Conservation (phyloP, 1,140 invertebrate species). For the Ceratosolen solmsi region DNA sequence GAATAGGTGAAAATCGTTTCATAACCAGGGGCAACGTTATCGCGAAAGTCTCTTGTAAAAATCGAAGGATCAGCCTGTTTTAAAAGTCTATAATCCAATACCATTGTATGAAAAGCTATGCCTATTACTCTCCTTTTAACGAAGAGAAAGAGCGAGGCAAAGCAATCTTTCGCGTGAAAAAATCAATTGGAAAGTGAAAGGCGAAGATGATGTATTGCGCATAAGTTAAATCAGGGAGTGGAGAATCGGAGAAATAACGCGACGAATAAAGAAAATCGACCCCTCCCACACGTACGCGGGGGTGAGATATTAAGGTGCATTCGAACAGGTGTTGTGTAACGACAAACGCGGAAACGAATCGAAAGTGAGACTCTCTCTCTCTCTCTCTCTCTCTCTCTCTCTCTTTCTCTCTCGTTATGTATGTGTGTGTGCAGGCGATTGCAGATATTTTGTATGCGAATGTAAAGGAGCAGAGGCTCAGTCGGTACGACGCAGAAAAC, state of each 20-base stretch:
- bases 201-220: neutral
- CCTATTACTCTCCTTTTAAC: constrained; percentile 43
- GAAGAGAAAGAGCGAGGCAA: constrained; percentile 31
- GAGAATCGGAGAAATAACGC: neutral
- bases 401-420: too few species aligned
- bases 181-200: constrained; percentile 40
- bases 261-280: neutral
- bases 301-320: constrained; percentile 15
- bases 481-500: constrained; percentile 22
- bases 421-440: neutral
- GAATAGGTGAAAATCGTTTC: neutral
- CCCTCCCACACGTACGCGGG: constrained; percentile 30
- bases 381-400: neutral
- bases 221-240: neutral
- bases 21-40: constrained; percentile 1
- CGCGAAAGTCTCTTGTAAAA: neutral
- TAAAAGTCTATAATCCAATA: constrained; percentile 27
- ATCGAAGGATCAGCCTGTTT: neutral
- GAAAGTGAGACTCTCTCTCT: neutral
- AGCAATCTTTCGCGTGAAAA: neutral
- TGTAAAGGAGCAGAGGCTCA: neutral
- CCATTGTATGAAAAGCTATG: constrained; percentile 16
- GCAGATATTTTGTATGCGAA: neutral
- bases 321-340: constrained; percentile 40
- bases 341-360: constrained; percentile 26